A percentile compares a stretch with the other conserved stretches of the same genome.
Conservation (phyloP, 2,888 invertebrate species). For the Hipparchia sbordonii region DNA sequence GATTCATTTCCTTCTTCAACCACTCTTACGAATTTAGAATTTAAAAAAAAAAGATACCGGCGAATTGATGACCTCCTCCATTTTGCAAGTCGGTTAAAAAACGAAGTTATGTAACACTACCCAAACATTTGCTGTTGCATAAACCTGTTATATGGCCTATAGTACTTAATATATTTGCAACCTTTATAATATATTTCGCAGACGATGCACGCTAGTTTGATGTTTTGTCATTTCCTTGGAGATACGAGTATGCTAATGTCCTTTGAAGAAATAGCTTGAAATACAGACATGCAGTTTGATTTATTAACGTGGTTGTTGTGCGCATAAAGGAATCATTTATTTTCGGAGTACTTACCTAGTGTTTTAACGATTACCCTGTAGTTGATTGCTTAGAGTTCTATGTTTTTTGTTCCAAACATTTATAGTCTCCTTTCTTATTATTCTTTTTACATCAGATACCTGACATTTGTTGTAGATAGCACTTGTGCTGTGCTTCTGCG, state of each 20-base stretch:
- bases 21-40: too few species aligned
- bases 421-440: too few species aligned
- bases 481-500: too few species aligned
- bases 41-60: too few species aligned
- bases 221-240: constrained; percentile 38
- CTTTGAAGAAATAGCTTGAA: constrained; percentile 17
- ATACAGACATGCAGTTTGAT: constrained; percentile 27
- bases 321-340: constrained; percentile 5
- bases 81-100: too few species aligned
- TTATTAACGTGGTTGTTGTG: constrained; percentile 18
- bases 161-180: not conserved
- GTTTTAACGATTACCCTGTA: not conserved
- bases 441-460: too few species aligned
- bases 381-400: too few species aligned
- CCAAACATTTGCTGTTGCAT: not conserved
- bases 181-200: constrained; percentile 10
- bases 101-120: too few species aligned
- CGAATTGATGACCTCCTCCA: too few species aligned
- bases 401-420: too few species aligned
- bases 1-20: too few species aligned
- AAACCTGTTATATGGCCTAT: not conserved
- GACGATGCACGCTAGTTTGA: constrained; percentile 31
- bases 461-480: too few species aligned
- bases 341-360: not conserved
- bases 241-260: constrained; percentile 34